Base-by-base conservation (phyloP, 2,888 invertebrate species). In the Meandrusa payeni region DNA sequence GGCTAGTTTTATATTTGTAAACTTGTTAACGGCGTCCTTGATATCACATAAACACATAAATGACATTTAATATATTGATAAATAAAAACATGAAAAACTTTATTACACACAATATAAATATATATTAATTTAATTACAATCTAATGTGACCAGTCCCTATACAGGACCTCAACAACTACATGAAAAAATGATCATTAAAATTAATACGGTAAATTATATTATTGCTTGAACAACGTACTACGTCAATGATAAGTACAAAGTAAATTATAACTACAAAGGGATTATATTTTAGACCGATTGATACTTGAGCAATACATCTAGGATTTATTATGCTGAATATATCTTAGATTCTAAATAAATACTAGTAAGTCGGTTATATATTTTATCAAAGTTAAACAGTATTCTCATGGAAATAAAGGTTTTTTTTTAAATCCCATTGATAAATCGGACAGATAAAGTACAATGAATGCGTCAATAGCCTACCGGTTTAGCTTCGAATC, bases 241-340 rank as follows among this genome's bases (percentile, higher is more conserved):
- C 5, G 24, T 42, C 17, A 31, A 29, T 20, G 12, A 26, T 37
- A 43, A 43, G 42, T 37, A 43, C 37, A 3, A 31, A 26, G 10
- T 4, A 36, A 34, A 5, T 19, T 36, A 36, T 36, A 29, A 17
- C 28, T 36, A 42, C 7, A 9, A 13, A 31, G 36, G 37, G 36
- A 42, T n/a, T 37, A 43, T 37, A 31, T 42, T 31, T 43, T 43
- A 43, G 42, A 37, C 42, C 42, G 42, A 37, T 20, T 31, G 37
- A 31, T 26, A 32, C 9, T 43, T 43, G 42, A 43, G 42, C 42
- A 43, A 36, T 42, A 37, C 13, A 43, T 24, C 42, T 43, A 43
- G 19, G 31, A 31, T 20, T 40, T 37, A 43, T 43, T 43, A 43
- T 43, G 42, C 42, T 19, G 28, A 9, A 26, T 24, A 33, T 24